phyloP scores from a whole-genome alignment of 2,888 invertebrate genomes.

The Galeopsomyia nigrocyanea region DNA sequence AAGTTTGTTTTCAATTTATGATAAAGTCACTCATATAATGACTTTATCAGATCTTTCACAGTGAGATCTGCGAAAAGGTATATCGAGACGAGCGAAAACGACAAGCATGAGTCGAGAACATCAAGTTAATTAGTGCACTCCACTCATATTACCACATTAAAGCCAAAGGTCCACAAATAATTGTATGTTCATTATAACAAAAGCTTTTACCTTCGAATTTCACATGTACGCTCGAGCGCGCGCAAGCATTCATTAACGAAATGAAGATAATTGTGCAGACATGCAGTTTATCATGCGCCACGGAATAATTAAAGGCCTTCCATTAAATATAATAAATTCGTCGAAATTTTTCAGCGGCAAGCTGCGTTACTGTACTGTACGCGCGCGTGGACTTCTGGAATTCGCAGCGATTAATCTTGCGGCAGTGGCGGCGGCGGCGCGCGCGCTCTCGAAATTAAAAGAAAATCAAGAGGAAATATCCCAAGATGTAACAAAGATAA shows the following conservation, averaged over 20 bases:
- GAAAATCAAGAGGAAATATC: conserved; percentile 30
- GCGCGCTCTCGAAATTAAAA: conserved; percentile 21
- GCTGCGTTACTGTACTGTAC: neutral
- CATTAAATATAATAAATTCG: neutral
- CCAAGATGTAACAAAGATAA: conserved; percentile 34
- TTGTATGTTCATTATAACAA: too few relatives aligned
- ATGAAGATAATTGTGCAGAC: conserved; percentile 6
- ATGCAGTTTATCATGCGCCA: too few relatives aligned
- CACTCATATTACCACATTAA: too few relatives aligned
- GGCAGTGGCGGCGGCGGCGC: neutral
- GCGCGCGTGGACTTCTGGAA: neutral
- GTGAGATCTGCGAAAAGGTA: too few relatives aligned
- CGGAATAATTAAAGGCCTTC: too few relatives aligned
- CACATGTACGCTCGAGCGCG: neutral
- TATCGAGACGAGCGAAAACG: too few relatives aligned
- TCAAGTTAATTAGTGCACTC: too few relatives aligned
- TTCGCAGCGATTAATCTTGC: conserved; percentile 29
- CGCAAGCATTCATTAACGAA: conserved; percentile 1
- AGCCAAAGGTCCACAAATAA: too few relatives aligned
- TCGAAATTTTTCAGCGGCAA: conserved; percentile 2
- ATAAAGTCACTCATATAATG: too few relatives aligned
- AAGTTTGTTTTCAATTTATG: too few relatives aligned
- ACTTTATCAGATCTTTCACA: too few relatives aligned
- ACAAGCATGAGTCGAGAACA: too few relatives aligned
- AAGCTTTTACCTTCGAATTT: neutral